Conservation (phyloP, 2,888 invertebrate species). For the Ectobius pallidus region DNA sequence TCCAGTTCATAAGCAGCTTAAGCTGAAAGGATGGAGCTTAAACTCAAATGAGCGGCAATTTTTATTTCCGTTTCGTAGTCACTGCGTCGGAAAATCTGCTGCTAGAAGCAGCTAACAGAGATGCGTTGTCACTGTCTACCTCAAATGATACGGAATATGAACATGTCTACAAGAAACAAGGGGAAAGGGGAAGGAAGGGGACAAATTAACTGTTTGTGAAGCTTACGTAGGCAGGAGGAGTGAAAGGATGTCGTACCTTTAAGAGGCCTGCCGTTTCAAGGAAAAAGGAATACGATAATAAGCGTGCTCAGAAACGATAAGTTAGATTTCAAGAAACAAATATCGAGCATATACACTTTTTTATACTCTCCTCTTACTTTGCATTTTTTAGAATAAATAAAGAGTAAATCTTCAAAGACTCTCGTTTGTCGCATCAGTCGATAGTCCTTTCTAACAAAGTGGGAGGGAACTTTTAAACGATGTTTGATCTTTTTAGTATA, state of each 20-base stretch:
- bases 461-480: no score
- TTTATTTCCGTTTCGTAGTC: not conserved
- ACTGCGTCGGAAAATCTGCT: constrained; percentile 7
- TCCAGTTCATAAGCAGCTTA: constrained; percentile 29
- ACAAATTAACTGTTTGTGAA: constrained; percentile 11
- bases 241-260: not conserved
- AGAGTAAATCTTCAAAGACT: constrained; percentile 17
- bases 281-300: not conserved
- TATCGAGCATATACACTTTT: not conserved
- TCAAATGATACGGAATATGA: not conserved
- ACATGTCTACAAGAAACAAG: not conserved
- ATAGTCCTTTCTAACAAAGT: not conserved
- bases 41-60: constrained; percentile 20
- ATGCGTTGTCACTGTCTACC: not conserved
- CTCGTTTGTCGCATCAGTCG: constrained; percentile 4
- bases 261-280: constrained; percentile 12
- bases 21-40: not conserved
- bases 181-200: not conserved
- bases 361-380: not conserved
- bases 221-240: not conserved
- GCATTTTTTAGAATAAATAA: constrained; percentile 4
- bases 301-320: not conserved
- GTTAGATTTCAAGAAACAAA: not conserved
- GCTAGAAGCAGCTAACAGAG: not conserved
- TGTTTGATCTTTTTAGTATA: not conserved